Evolutionary conservation across 2,113 vertebrate genomes (phyloP).

Genomic region (Arvicanthis niloticus): DNA sequence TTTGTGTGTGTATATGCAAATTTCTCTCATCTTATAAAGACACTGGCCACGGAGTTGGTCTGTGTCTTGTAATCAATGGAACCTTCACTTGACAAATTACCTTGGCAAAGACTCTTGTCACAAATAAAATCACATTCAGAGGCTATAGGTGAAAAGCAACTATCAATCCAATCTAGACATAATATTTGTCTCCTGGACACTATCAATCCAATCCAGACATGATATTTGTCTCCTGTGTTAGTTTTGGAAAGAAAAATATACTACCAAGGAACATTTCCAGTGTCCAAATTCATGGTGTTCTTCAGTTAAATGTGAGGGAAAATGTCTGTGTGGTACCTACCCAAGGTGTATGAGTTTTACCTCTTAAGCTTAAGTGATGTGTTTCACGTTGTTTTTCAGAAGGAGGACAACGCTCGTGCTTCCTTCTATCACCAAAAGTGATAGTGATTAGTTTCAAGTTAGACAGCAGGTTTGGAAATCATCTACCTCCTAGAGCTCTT

Average conservation of each 20-base stretch:
- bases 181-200: background rate
- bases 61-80: background rate
- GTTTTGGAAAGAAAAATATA: constrained; percentile 43
- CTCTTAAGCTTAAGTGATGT: background rate
- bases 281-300: background rate
- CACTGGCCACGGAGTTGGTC: background rate
- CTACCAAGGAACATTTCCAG: background rate
- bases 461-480: background rate
- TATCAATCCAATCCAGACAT: background rate
- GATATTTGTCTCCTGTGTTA: background rate
- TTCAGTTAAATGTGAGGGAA: background rate
- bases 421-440: background rate
- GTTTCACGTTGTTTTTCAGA: constrained; percentile 42
- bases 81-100: background rate
- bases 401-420: background rate
- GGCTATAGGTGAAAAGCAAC: background rate
- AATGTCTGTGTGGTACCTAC: background rate
- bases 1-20: background rate
- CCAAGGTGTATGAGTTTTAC: background rate
- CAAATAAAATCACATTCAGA: background rate
- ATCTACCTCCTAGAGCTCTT: background rate
- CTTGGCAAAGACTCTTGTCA: background rate
- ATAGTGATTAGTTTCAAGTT: background rate
- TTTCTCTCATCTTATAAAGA: background rate
- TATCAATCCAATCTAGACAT: background rate